A percentile compares a stretch with the other conserved stretches of the same genome.
These are phyloP conservation scores for Siphlonurus alternatus DNA, from an alignment of 2,888 invertebrate species.

Conservation along the genomic window DNA sequence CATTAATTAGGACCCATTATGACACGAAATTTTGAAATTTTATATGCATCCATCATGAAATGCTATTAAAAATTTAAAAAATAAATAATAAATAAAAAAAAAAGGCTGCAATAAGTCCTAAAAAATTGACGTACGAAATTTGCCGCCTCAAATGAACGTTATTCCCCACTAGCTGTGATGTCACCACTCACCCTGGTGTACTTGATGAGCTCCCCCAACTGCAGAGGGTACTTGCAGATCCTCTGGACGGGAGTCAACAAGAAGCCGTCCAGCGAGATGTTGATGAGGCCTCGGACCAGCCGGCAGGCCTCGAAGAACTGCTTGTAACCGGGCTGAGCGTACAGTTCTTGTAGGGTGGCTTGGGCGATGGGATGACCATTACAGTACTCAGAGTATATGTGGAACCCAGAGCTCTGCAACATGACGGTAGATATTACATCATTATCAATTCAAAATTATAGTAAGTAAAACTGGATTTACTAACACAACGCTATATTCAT, in stretches of 20 bases:
- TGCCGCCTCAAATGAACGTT: no score
- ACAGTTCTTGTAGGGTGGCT: constrained; percentile 48
- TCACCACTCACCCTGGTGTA: constrained; percentile 40
- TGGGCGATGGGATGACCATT: constrained; percentile 72
- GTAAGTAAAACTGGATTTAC: no score
- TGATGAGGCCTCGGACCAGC: constrained; percentile 60
- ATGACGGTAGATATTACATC: not conserved
- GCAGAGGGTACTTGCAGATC: constrained; percentile 78
- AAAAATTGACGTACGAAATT: no score
- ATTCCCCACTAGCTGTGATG: no score
- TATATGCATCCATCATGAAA: no score
- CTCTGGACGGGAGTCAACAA: constrained; percentile 72
- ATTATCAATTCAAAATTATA: not conserved
- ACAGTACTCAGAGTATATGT: constrained; percentile 76
- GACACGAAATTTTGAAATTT: no score
- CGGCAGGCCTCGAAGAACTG: constrained; percentile 71
- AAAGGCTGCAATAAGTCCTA: no score
- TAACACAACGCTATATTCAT: no score
- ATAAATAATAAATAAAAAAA: no score
- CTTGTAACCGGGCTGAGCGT: constrained; percentile 46
- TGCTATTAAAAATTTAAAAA: no score
- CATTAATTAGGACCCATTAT: no score
- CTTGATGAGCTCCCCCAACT: constrained; percentile 65
- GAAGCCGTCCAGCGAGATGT: constrained; percentile 71
- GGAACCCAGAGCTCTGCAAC: constrained; percentile 52